Percentiles rank a stretch among this genome's conserved stretches.
Evolutionary conservation across 1,140 invertebrate species (phyloP).

Genomic region (Drosophila hydei): DNA sequence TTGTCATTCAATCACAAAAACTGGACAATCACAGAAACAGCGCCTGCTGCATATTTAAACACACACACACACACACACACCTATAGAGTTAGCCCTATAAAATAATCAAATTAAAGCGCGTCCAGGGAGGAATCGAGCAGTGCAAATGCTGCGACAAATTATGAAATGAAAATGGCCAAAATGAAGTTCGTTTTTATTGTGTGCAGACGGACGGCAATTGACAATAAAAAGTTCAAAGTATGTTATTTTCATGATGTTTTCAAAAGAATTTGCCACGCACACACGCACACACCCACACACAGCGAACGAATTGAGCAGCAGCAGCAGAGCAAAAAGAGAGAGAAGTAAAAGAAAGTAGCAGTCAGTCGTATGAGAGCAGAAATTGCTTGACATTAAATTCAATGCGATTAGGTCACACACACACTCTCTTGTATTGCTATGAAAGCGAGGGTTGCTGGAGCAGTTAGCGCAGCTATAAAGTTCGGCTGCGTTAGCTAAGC

Average conservation of each 20-base stretch:
- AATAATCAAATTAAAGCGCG: slow-evolving; percentile 58
- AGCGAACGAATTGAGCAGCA: slow-evolving; percentile 11
- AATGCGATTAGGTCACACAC: slow-evolving; percentile 72
- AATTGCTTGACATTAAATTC: slow-evolving; percentile 78
- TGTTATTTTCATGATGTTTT: slow-evolving; percentile 67
- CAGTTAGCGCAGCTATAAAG: not conserved
- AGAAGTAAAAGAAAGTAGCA: slow-evolving; percentile 27
- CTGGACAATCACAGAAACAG: slow-evolving; percentile 6
- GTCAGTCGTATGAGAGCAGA: slow-evolving; percentile 38
- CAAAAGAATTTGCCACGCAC: slow-evolving; percentile 53
- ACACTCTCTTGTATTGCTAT: not conserved
- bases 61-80: not conserved
- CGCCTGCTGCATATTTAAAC: slow-evolving; percentile 24
- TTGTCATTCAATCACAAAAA: slow-evolving; percentile 29
- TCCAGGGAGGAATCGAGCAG: slow-evolving; percentile 9
- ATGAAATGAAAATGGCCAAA: slow-evolving; percentile 75
- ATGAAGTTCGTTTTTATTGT: slow-evolving; percentile 71
- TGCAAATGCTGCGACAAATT: slow-evolving; percentile 58
- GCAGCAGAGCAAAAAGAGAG: slow-evolving; percentile 10
- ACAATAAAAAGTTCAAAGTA: slow-evolving; percentile 80
- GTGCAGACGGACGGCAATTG: slow-evolving; percentile 59
- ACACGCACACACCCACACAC: slow-evolving; percentile 3
- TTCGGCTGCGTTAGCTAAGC: no score
- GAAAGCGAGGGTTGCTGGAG: slow-evolving; percentile 1
- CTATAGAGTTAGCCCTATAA: slow-evolving; percentile 2